A percentile compares a stretch with the other conserved stretches of the same genome.
These are phyloP conservation scores for Anas platyrhynchos DNA, from an alignment of 2,113 vertebrate species.

Conservation along the genomic window DNA sequence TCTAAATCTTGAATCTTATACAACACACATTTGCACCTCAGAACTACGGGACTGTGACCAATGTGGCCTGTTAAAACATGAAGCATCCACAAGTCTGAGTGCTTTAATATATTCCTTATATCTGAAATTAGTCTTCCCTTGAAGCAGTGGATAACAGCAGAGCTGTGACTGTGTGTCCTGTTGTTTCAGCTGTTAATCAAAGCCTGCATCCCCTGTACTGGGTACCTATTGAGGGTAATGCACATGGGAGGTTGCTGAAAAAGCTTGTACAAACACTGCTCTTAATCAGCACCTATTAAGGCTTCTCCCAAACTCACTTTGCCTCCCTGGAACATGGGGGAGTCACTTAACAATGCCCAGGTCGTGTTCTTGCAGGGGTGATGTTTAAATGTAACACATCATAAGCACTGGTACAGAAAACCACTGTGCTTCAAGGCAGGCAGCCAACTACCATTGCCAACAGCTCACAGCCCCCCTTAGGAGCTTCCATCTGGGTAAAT, in stretches of 20 bases:
- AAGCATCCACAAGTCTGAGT: background rate
- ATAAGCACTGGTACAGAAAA: background rate
- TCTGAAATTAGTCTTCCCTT: background rate
- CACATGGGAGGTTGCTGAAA: background rate
- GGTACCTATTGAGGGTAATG: background rate
- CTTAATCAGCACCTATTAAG: conserved; percentile 1
- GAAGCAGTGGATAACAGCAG: background rate
- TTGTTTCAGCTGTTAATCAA: conserved; percentile 24
- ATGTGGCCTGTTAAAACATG: background rate
- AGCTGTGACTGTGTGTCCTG: background rate
- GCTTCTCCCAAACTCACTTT: background rate
- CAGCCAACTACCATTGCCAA: background rate
- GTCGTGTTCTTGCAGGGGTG: background rate
- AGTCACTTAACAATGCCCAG: background rate
- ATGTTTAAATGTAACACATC: background rate
- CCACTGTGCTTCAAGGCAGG: conserved; percentile 7
- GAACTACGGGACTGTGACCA: background rate
- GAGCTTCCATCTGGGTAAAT: conserved; percentile 7
- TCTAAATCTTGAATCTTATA: background rate
- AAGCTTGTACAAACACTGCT: background rate
- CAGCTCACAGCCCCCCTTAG: background rate
- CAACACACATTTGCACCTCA: background rate
- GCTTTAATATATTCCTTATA: background rate
- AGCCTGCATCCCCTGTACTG: background rate
- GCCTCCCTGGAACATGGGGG: background rate